Evolutionary conservation across 2,113 vertebrate genomes (phyloP).

Genomic region (Hylia prasina): DNA sequence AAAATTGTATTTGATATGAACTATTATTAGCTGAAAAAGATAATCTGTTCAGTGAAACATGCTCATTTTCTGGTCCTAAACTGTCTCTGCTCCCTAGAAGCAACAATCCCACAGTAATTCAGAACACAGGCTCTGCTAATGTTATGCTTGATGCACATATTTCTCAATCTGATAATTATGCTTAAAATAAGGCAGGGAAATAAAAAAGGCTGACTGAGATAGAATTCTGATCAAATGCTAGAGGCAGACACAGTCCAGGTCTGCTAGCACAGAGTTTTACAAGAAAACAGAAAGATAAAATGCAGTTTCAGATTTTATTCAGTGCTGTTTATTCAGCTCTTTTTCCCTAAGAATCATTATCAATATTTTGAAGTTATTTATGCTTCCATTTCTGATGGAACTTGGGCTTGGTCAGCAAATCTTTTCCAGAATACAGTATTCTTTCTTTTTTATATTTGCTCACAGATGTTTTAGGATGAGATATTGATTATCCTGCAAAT

Average conservation of each 20-base stretch:
- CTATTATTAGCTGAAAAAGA: constrained; percentile 58
- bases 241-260: constrained; percentile 27
- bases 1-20: constrained; percentile 60
- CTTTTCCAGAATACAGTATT: constrained; percentile 43
- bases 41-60: constrained; percentile 62
- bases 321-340: constrained; percentile 51
- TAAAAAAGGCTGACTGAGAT: constrained; percentile 32
- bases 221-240: constrained; percentile 38
- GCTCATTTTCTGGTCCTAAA: constrained; percentile 39
- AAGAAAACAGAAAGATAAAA: constrained; percentile 44
- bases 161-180: constrained; percentile 57
- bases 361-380: constrained; percentile 50
- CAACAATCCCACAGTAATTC: not conserved
- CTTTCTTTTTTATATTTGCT: constrained; percentile 36
- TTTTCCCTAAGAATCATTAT: constrained; percentile 21
- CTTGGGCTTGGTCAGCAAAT: constrained; percentile 52
- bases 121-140: constrained; percentile 17
- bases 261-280: constrained; percentile 15
- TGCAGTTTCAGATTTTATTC: constrained; percentile 16
- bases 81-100: constrained; percentile 16
- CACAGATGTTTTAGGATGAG: constrained; percentile 39
- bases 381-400: constrained; percentile 37
- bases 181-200: constrained; percentile 56
- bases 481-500: constrained; percentile 47
- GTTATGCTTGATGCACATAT: constrained; percentile 20